Evolutionary conservation across 2,888 invertebrate genomes (phyloP).

Genomic region (Agrypnus murinus): DNA sequence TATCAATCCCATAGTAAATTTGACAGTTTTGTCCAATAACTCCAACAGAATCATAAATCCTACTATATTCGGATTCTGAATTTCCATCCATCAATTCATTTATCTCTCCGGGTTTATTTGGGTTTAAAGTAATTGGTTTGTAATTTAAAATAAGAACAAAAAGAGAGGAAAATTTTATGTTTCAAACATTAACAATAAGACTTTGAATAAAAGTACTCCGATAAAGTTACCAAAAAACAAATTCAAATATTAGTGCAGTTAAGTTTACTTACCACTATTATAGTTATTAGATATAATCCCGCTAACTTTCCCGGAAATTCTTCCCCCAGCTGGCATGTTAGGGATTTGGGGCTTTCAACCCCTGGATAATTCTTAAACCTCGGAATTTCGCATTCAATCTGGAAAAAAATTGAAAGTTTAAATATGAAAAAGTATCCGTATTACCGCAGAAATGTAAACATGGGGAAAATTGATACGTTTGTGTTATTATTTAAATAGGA

Average conservation of each 20-base stretch:
- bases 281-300: slow-evolving; percentile 84
- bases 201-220: no score
- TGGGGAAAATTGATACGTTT: background rate
- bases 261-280: slow-evolving; percentile 77
- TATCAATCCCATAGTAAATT: no score
- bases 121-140: no score
- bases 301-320: slow-evolving; percentile 85
- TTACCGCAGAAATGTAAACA: background rate
- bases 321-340: slow-evolving; percentile 78
- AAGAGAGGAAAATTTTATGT: no score
- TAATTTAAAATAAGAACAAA: no score
- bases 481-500: background rate
- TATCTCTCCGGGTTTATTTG: no score
- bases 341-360: slow-evolving; percentile 24
- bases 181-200: no score
- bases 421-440: background rate
- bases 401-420: slow-evolving; percentile 13
- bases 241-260: background rate
- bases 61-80: no score
- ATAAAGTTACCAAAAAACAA: background rate
- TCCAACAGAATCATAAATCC: no score
- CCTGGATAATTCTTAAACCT: slow-evolving; percentile 68
- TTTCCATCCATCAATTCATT: no score
- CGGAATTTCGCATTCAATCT: slow-evolving; percentile 70
- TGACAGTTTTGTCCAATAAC: no score